Conservation (phyloP, 2,113 vertebrate genomes). For the Montifringilla adamsi region DNA sequence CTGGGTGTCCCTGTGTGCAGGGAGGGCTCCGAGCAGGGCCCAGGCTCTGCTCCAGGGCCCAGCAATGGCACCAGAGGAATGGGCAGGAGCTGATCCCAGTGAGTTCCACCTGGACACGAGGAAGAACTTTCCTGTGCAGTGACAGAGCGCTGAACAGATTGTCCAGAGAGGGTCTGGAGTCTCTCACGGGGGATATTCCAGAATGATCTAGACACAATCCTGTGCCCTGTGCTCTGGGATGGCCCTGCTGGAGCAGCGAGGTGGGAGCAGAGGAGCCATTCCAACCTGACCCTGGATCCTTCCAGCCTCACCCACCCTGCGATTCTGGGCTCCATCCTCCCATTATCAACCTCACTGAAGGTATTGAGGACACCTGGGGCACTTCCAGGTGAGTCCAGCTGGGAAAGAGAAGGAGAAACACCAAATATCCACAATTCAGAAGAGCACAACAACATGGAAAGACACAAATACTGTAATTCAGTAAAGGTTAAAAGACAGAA, state of each 20-base stretch:
- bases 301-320: neutral
- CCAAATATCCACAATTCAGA: neutral
- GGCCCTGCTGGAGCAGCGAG: neutral
- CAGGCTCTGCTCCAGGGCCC: no score
- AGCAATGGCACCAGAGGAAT: no score
- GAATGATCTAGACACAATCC: rapidly evolving
- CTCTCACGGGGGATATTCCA: neutral
- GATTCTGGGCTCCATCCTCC: neutral
- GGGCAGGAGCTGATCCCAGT: no score
- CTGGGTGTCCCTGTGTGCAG: no score
- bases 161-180: no score
- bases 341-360: neutral
- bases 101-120: no score
- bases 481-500: neutral
- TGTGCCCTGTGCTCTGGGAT: neutral
- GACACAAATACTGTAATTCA: neutral
- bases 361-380: neutral
- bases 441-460: neutral
- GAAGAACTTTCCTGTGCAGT: no score
- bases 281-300: neutral
- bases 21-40: no score
- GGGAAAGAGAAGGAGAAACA: neutral
- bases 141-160: no score
- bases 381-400: neutral
- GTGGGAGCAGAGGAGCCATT: neutral